These are phyloP conservation scores for Stegana nigrithorax DNA, from an alignment of 2,888 invertebrate genomes.

Conservation along the genomic window DNA sequence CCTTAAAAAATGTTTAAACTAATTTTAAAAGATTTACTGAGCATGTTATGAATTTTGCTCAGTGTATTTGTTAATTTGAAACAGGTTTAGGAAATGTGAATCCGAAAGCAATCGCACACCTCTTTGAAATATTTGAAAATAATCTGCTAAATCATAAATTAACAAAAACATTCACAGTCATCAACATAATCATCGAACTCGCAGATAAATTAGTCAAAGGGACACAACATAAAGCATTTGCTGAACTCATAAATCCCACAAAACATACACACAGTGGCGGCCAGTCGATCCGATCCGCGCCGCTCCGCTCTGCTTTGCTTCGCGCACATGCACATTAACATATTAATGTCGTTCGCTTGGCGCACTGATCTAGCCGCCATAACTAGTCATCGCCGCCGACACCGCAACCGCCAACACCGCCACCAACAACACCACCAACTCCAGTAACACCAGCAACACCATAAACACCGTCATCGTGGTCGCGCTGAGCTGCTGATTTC, in stretches of 20 bases:
- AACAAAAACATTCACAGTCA: slow-evolving; percentile 43
- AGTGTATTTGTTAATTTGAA: too few species aligned
- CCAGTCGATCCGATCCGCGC: too few species aligned
- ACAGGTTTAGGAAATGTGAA: background rate
- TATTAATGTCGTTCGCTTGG: slow-evolving; percentile 59
- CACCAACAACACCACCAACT: too few species aligned
- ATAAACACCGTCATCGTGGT: slow-evolving; percentile 36
- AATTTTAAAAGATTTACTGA: too few species aligned
- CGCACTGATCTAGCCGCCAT: slow-evolving; percentile 56
- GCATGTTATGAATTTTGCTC: too few species aligned
- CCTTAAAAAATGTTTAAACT: too few species aligned
- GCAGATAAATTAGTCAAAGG: slow-evolving; percentile 66
- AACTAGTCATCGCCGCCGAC: too few species aligned
- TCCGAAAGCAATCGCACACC: background rate
- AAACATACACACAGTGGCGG: slow-evolving; percentile 46
- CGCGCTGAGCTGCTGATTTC: slow-evolving; percentile 57
- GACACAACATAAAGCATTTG: slow-evolving; percentile 67
- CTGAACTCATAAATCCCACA: slow-evolving; percentile 64
- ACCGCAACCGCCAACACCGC: too few species aligned
- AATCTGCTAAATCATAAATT: slow-evolving; percentile 57
- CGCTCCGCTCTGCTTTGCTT: too few species aligned
- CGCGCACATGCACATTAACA: slow-evolving; percentile 60
- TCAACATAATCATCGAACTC: slow-evolving; percentile 36
- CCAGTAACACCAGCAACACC: too few species aligned
- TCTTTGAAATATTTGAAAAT: slow-evolving; percentile 29